Evolutionary conservation across 2,113 vertebrate species (phyloP).

Genomic region (Aspidoscelis tigris): DNA sequence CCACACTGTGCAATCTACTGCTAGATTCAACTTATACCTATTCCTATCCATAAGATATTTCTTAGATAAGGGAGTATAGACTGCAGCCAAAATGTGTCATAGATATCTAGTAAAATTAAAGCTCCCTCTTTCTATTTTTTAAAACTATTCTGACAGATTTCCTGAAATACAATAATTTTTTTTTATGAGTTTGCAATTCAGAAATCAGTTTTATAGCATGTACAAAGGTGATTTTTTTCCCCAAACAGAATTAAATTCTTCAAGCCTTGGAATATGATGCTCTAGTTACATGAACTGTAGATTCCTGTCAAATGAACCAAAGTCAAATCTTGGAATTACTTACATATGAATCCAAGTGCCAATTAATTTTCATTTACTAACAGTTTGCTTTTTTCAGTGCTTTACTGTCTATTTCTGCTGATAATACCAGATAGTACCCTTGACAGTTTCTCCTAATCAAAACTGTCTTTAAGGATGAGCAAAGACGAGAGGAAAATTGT

Average conservation of each 20-base stretch:
- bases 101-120: too few species aligned
- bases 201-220: too few species aligned
- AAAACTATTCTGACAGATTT: too few species aligned
- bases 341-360: neutral
- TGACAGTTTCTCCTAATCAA: neutral
- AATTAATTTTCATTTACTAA: neutral
- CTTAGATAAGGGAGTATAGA: too few species aligned
- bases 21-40: too few species aligned
- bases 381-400: neutral
- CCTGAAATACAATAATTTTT: too few species aligned
- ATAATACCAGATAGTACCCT: neutral
- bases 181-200: too few species aligned
- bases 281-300: neutral
- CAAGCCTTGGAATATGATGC: neutral
- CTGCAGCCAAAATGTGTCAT: too few species aligned
- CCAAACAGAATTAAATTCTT: neutral
- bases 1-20: too few species aligned
- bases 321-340: neutral
- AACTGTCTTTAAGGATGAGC: neutral
- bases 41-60: too few species aligned
- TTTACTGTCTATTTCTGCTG: neutral
- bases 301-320: neutral
- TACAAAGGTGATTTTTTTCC: neutral
- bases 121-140: too few species aligned
- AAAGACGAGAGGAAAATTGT: neutral